Conservation (phyloP, 1,140 invertebrate species). For the Drosophila willistoni region DNA sequence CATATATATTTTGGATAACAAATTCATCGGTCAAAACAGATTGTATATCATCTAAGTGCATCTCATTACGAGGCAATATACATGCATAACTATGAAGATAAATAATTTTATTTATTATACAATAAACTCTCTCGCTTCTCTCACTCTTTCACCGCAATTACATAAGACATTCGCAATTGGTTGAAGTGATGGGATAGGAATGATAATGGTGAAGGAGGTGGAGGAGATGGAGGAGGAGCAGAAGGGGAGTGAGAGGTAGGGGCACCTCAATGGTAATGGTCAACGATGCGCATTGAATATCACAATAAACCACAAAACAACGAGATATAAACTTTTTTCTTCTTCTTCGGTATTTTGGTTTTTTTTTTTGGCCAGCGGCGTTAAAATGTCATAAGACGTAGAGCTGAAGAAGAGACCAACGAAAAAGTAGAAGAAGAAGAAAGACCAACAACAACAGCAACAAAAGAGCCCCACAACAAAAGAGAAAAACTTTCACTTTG, state of each 20-base stretch:
- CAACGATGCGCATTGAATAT: conserved; percentile 57
- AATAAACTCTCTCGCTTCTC: conserved; percentile 2
- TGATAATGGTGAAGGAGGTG: no score
- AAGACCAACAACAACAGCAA: neutral
- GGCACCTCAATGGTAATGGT: conserved; percentile 43
- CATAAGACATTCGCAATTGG: conserved; percentile 14
- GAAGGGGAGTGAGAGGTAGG: neutral
- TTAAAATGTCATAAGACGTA: conserved; percentile 57
- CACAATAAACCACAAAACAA: conserved; percentile 37
- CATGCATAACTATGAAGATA: neutral
- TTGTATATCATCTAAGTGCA: no score
- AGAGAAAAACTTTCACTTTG: conserved; percentile 52
- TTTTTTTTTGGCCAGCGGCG: conserved; percentile 42
- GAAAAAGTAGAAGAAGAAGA: neutral
- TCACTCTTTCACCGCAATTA: conserved; percentile 17
- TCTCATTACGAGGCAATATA: no score
- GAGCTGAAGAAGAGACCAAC: conserved; percentile 25
- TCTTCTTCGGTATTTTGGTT: neutral
- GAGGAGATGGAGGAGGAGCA: no score
- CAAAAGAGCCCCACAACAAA: conserved; percentile 21
- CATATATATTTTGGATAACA: no score
- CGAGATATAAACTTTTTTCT: conserved; percentile 21
- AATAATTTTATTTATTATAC: conserved; percentile 28
- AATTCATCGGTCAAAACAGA: no score
- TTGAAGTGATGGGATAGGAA: no score